Evolutionary conservation across 2,113 vertebrate species (phyloP), one percentile per base, ranked within the genome.

Genomic region (Aphyosemion australe): DNA sequence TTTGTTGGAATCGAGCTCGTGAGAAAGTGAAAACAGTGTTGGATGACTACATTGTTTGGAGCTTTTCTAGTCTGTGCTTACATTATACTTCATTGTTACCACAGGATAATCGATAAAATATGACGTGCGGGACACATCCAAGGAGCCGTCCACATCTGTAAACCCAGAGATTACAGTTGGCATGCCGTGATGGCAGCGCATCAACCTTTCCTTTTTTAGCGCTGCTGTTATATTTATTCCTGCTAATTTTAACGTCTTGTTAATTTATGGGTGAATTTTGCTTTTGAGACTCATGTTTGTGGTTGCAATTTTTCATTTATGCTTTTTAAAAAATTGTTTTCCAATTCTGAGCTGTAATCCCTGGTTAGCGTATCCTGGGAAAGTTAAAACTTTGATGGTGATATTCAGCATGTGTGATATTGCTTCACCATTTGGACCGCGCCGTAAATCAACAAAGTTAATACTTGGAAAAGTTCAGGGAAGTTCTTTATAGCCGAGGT

Each of bases 61-160:
- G 58, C 53, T 50, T 34, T 39, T 69, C 42, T 75, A 18, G 20
- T 69, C 70, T 79, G 59, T 79, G 73, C 69, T 76, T 76, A 81
- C 42, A 73, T 69, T 80, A 84, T 69, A 79, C 53, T 61, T 85
- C 75, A 86, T 80, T 82, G 65, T 87, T 79, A 77, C 57, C 59
- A 65, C 58, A 73, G 70, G 78, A 69, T 73, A 82, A 80, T 84
- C 39, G 51, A 81, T 75, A 75, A 76, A 81, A 83, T 65, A 48
- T 83, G 78, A 84, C 60, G 71, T 49, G 12, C 12, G 43, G 65
- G 60, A 83, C 69, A 72, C 32, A n/a, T 86, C 71, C 67, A 80
- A 77, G 51, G 59, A 54, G n/a, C 61, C 8, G 8, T 79, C 63
- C 72, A 34, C 47, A 47, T 62, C 31, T 65, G 60, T 66, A 56